Conservation (phyloP, 2,113 vertebrate genomes). For the Daphoenositta chrysoptera region DNA sequence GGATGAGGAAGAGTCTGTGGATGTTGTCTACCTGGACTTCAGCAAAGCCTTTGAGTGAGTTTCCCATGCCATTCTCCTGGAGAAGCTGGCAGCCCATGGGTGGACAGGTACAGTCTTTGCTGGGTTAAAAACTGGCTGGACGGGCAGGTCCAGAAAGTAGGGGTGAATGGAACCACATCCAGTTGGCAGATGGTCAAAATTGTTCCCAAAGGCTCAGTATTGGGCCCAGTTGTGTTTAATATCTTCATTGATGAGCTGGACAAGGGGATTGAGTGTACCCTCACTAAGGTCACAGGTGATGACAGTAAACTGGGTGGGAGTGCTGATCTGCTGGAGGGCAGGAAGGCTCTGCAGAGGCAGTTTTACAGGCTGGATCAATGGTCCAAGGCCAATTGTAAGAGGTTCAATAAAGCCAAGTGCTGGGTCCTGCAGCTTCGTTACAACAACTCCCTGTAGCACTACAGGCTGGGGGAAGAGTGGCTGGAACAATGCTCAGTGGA, state of each 20-base stretch:
- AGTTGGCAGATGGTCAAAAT: no score
- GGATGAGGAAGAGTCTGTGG: background rate
- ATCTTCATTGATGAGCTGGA: no score
- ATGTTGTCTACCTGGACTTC: background rate
- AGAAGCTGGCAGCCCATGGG: background rate
- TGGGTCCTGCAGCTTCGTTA: background rate
- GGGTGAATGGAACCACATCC: background rate
- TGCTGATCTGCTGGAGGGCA: background rate
- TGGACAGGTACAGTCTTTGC: background rate
- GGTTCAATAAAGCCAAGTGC: no score
- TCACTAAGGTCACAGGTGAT: background rate
- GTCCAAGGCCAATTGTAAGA: no score
- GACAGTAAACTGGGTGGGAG: background rate
- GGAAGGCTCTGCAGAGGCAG: background rate
- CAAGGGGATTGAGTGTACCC: rapidly evolving
- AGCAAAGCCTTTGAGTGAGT: background rate
- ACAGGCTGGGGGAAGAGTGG: background rate
- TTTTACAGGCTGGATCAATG: background rate
- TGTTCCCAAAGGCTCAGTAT: background rate
- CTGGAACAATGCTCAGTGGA: background rate
- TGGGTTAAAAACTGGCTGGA: background rate
- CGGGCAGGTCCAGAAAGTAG: background rate
- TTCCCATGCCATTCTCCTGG: background rate
- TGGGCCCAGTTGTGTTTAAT: background rate
- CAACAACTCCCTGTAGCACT: background rate